Conservation (phyloP, 2,797 vertebrate species). For the Danio jaintianensis region DNA sequence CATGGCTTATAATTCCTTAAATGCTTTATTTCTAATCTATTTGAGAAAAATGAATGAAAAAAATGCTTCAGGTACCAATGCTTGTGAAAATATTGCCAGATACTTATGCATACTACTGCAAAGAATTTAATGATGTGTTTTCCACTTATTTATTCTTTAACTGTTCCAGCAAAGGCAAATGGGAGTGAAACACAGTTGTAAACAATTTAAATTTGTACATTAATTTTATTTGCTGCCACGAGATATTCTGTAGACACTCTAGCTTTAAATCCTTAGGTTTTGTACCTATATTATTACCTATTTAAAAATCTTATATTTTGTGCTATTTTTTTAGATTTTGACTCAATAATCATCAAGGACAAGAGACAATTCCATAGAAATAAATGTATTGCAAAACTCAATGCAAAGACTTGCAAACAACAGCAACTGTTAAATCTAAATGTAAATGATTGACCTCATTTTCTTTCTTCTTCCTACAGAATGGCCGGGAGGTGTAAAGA, state of each 20-base stretch:
- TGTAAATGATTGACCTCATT: neutral
- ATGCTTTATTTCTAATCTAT: too few species aligned
- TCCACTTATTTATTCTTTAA: too few species aligned
- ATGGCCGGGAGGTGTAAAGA: constrained; percentile 79
- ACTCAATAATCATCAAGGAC: too few species aligned
- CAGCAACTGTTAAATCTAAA: neutral
- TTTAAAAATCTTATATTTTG: neutral
- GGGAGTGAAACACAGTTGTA: neutral
- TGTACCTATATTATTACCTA: neutral
- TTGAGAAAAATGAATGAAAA: neutral
- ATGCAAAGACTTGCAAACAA: neutral
- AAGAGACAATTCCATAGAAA: neutral
- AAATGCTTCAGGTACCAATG: neutral
- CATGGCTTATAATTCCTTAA: neutral
- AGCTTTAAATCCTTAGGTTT: neutral
- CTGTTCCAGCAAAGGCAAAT: neutral
- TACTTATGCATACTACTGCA: too few species aligned
- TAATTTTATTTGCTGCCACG: neutral
- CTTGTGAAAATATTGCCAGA: neutral
- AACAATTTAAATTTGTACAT: neutral
- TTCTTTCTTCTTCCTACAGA: constrained; percentile 58
- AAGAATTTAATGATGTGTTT: too few species aligned
- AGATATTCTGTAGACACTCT: neutral
- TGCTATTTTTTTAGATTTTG: too few species aligned
- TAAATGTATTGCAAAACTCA: neutral